phyloP scores from a whole-genome alignment of 2,113 vertebrate genomes.

The Hucho hucho region DNA sequence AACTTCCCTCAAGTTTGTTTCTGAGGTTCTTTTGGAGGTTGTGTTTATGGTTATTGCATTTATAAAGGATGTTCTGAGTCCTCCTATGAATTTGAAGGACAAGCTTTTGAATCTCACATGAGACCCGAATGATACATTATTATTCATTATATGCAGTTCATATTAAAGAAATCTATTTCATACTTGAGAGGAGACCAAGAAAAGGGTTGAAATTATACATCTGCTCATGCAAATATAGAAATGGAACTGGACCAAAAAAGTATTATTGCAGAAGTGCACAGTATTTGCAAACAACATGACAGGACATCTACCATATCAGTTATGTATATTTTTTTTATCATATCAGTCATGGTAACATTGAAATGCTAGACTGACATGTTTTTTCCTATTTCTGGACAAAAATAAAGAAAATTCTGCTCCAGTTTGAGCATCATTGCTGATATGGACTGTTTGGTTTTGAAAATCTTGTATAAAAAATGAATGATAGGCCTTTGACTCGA shows the following conservation, averaged over 20 bases:
- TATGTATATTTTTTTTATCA: not conserved
- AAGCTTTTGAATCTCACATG: constrained; percentile 24
- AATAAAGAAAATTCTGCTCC: not conserved
- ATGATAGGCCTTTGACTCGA: too few relatives aligned
- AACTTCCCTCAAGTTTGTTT: not conserved
- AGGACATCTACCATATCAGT: constrained; percentile 6
- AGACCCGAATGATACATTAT: constrained; percentile 2
- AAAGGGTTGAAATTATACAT: constrained; percentile 10
- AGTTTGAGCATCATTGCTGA: too few relatives aligned
- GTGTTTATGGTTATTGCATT: constrained; percentile 23
- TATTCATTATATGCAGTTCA: constrained; percentile 27
- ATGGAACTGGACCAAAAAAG: not conserved
- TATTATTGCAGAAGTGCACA: not conserved
- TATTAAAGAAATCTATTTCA: constrained; percentile 31
- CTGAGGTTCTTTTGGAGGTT: constrained; percentile 9
- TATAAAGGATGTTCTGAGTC: constrained; percentile 10
- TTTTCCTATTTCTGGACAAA: not conserved
- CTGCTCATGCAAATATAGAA: constrained; percentile 20
- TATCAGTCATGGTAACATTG: too few relatives aligned
- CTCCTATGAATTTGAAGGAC: constrained; percentile 30
- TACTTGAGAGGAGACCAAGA: constrained; percentile 8
- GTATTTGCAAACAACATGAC: constrained; percentile 3
- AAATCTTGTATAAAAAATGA: too few relatives aligned
- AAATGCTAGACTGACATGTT: not conserved
- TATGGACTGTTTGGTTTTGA: too few relatives aligned